Conservation (phyloP, 2,888 invertebrate species). For the Busseola fusca region DNA sequence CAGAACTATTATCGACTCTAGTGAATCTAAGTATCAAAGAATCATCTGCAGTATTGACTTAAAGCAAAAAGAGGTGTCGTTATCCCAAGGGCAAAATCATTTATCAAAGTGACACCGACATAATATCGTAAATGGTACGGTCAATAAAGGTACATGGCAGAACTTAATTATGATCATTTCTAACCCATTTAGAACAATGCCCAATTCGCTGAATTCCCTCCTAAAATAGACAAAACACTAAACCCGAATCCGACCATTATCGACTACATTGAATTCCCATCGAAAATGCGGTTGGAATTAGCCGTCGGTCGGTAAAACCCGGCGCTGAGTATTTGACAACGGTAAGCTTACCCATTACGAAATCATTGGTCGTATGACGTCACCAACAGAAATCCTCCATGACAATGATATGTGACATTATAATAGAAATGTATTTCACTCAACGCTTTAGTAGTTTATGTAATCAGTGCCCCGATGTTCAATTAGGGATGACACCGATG, state of each 20-base stretch:
- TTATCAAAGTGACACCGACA: constrained; percentile 12
- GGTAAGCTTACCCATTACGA: constrained; percentile 44
- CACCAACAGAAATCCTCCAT: constrained; percentile 49
- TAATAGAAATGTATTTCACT: constrained; percentile 38
- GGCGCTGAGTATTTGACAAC: constrained; percentile 40
- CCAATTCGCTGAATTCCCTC: constrained; percentile 24
- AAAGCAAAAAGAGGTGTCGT: neutral
- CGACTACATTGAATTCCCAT: constrained; percentile 50
- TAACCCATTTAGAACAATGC: constrained; percentile 37
- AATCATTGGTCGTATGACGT: constrained; percentile 47
- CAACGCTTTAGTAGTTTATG: constrained; percentile 28
- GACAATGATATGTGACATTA: constrained; percentile 57
- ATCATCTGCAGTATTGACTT: neutral
- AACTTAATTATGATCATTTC: constrained; percentile 41
- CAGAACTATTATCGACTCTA: neutral
- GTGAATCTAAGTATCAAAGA: neutral
- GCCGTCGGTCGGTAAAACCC: constrained; percentile 42
- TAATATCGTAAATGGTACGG: neutral
- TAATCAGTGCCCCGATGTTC: constrained; percentile 19
- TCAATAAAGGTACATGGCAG: constrained; percentile 14
- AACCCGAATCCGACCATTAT: constrained; percentile 48
- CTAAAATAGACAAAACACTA: constrained; percentile 53
- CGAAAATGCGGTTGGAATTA: constrained; percentile 56
- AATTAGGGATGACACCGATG: constrained; percentile 41
- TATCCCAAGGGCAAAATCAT: constrained; percentile 4